Conservation (phyloP, 2,113 vertebrate species). For the Athene cunicularia region DNA sequence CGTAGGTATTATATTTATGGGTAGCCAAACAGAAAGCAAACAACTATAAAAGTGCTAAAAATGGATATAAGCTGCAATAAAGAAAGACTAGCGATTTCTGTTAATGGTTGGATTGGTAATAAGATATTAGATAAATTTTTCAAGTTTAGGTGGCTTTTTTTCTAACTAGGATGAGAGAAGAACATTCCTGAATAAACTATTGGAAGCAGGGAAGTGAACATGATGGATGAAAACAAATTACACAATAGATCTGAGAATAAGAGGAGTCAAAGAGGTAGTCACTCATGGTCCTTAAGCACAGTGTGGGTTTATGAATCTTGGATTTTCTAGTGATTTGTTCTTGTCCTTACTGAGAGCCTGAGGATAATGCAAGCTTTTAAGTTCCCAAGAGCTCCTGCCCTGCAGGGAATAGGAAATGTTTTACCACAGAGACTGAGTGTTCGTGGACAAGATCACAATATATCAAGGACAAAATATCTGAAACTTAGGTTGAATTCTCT, state of each 20-base stretch:
- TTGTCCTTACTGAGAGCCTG: background rate
- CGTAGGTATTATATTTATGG: background rate
- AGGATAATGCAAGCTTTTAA: background rate
- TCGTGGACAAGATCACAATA: background rate
- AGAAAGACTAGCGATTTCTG: background rate
- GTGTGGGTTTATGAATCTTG: background rate
- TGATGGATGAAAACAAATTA: background rate
- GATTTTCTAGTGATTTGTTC: background rate
- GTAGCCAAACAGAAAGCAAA: background rate
- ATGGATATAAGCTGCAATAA: background rate
- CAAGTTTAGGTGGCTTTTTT: background rate
- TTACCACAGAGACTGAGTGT: background rate
- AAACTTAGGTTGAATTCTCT: background rate
- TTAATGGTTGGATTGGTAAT: background rate
- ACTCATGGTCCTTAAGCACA: background rate
- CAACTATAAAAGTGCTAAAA: background rate
- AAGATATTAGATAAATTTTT: background rate
- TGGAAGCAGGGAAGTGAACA: background rate
- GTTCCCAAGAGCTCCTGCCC: background rate
- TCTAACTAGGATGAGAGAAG: background rate
- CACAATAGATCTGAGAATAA: background rate
- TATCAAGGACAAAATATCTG: background rate
- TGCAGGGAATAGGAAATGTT: background rate
- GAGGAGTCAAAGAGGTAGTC: background rate
- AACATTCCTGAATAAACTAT: background rate